phyloP scores from a whole-genome alignment of 1,140 invertebrate genomes.

The Chironomus tepperi region DNA sequence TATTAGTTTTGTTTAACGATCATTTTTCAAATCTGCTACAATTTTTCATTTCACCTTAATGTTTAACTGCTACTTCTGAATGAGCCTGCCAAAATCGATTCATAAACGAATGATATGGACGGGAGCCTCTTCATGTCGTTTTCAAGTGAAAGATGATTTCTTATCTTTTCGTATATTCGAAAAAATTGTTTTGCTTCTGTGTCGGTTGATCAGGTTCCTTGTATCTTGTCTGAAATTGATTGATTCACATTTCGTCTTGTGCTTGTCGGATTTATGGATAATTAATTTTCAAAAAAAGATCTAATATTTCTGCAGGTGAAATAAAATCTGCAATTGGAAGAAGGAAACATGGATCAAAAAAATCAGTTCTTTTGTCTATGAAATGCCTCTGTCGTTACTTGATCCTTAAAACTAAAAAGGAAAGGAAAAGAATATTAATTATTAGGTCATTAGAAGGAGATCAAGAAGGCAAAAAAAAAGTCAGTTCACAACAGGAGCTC shows the following conservation, averaged over 20 bases:
- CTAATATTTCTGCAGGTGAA: background rate
- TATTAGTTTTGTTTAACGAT: constrained; percentile 20
- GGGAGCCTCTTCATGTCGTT: no score
- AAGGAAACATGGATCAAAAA: background rate
- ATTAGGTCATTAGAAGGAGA: background rate
- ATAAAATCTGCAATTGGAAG: background rate
- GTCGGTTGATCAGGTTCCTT: background rate
- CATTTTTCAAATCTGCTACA: constrained; percentile 21
- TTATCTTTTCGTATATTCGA: no score
- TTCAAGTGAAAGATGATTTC: no score
- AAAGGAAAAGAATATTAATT: no score
- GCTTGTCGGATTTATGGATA: constrained; percentile 11
- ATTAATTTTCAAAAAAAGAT: constrained; percentile 2
- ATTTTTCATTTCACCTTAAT: background rate
- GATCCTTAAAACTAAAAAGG: no score
- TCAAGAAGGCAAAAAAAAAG: background rate
- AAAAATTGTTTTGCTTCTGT: background rate
- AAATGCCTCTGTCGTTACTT: no score
- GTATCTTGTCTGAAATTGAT: background rate
- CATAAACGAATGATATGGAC: no score
- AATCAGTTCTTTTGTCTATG: background rate
- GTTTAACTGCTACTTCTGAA: background rate
- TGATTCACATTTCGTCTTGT: background rate
- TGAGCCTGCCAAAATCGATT: no score
- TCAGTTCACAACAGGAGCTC: background rate